These are phyloP conservation scores for Chrysopa pallens DNA, from an alignment of 1,140 invertebrate species.

Conservation along the genomic window DNA sequence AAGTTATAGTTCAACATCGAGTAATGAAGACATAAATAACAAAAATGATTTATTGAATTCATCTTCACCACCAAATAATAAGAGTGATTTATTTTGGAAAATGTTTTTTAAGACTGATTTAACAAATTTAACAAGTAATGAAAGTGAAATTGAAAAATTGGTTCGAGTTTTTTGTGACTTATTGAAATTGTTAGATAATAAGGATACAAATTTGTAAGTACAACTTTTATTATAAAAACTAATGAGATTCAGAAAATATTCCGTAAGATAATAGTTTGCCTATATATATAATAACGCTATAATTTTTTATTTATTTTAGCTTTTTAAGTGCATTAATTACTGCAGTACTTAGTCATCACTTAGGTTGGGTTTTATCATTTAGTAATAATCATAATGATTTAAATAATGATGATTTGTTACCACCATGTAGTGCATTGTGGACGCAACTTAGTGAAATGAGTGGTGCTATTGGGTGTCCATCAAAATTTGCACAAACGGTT, in stretches of 20 bases:
- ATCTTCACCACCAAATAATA: too few relatives aligned
- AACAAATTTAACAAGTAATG: too few relatives aligned
- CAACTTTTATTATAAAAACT: too few relatives aligned
- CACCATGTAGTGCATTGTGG: conserved; percentile 67
- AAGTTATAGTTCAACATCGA: too few relatives aligned
- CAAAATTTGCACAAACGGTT: conserved; percentile 56
- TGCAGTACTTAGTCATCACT: conserved; percentile 71
- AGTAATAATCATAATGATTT: conserved; percentile 2
- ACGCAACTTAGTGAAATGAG: conserved; percentile 69
- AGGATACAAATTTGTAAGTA: conserved; percentile 71
- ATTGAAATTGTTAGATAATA: conserved; percentile 44
- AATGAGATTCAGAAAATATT: too few relatives aligned
- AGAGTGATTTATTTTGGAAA: too few relatives aligned
- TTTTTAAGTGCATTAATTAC: conserved; percentile 79
- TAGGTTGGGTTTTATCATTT: conserved; percentile 62
- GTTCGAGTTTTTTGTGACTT: conserved; percentile 39
- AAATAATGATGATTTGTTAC: conserved; percentile 19
- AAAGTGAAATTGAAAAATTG: conserved; percentile 22
- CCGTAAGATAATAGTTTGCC: too few relatives aligned
- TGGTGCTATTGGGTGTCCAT: conserved; percentile 60
- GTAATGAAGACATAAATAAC: too few relatives aligned
- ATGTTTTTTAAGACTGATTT: too few relatives aligned
- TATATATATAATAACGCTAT: too few relatives aligned
- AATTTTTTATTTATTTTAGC: conserved; percentile 47
- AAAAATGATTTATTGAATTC: too few relatives aligned